A percentile compares a stretch with the other conserved stretches of the same genome.
Evolutionary conservation across 2,113 vertebrate genomes (phyloP).

Genomic region (Meriones unguiculatus): DNA sequence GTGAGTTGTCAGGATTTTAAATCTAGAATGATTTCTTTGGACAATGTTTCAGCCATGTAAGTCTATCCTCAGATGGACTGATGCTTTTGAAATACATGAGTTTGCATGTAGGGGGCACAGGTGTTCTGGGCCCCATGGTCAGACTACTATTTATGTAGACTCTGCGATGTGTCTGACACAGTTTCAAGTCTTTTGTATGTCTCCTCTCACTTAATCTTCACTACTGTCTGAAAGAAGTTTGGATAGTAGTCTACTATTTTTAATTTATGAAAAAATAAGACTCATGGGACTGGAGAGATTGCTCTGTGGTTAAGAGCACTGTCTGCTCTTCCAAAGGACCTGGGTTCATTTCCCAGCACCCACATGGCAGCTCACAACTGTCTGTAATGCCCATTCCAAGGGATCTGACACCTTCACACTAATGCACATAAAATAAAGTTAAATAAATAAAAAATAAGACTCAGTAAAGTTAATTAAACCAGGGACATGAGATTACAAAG

Average conservation of each 20-base stretch:
- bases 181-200: neutral
- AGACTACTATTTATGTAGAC: neutral
- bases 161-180: neutral
- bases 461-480: conserved; percentile 5
- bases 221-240: conserved; percentile 13
- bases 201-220: conserved; percentile 16
- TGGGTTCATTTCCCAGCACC: too few species aligned
- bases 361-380: too few species aligned
- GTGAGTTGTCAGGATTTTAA: neutral
- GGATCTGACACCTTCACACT: too few species aligned
- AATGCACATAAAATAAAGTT: too few species aligned
- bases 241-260: neutral
- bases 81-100: neutral
- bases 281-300: too few species aligned
- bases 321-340: too few species aligned
- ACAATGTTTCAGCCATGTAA: neutral
- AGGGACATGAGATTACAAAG: conserved; percentile 3
- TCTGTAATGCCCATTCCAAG: too few species aligned
- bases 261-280: neutral
- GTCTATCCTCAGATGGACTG: neutral
- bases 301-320: too few species aligned
- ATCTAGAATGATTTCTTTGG: conserved; percentile 32
- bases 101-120: conserved; percentile 8
- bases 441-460: neutral
- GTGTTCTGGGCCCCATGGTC: neutral